Evolutionary conservation across 2,888 invertebrate species (phyloP).

Genomic region (Buathra laborator): DNA sequence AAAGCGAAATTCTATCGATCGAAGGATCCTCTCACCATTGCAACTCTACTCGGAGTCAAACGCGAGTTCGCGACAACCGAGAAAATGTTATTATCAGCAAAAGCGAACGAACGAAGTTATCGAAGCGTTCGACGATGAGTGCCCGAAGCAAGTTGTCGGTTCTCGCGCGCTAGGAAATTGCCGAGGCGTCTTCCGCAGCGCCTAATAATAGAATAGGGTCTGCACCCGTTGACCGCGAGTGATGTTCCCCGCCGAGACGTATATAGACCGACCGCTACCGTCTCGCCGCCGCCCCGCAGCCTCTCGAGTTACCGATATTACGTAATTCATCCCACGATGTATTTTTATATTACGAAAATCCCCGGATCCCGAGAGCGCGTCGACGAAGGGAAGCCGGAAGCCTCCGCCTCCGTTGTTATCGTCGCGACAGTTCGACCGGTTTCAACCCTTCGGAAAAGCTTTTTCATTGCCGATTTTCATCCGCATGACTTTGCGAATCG

Average conservation of each 20-base stretch:
- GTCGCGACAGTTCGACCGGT: not conserved
- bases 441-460: not conserved
- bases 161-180: conserved; percentile 74
- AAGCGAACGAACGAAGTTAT: conserved; percentile 27
- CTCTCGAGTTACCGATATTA: conserved; percentile 82
- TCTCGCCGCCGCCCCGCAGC: conserved; percentile 57
- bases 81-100: not conserved
- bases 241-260: conserved; percentile 65
- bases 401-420: conserved; percentile 34
- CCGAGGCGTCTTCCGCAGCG: conserved; percentile 74
- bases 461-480: not conserved
- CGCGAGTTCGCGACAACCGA: conserved; percentile 8
- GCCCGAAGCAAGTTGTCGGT: conserved; percentile 54
- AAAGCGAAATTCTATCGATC: not conserved
- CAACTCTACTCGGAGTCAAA: conserved; percentile 25
- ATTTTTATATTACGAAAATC: conserved; percentile 61
- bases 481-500: not conserved
- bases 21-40: conserved; percentile 21
- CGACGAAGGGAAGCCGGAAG: conserved; percentile 22
- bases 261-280: conserved; percentile 70
- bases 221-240: conserved; percentile 57
- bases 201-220: conserved; percentile 79
- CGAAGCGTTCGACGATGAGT: conserved; percentile 57
- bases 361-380: conserved; percentile 34
- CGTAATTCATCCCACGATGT: conserved; percentile 68